Evolutionary conservation across 2,888 invertebrate species (phyloP).

Genomic region (Cybosia mesomella): DNA sequence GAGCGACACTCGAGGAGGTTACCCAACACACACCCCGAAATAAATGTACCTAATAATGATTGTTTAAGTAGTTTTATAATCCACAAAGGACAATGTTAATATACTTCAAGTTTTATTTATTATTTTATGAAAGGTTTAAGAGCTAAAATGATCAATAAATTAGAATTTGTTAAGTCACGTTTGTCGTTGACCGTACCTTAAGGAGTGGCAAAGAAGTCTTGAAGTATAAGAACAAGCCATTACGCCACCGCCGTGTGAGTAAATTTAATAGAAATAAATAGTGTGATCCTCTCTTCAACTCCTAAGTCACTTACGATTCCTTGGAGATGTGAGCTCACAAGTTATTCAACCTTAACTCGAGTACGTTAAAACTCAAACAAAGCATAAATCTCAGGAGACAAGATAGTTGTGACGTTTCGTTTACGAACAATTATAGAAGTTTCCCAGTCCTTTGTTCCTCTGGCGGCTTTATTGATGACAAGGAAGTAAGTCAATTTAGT

Average conservation of each 20-base stretch:
- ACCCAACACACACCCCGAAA: too few species aligned
- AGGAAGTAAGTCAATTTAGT: conserved; percentile 13
- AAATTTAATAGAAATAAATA: conserved; percentile 1
- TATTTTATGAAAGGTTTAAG: too few species aligned
- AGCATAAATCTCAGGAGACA: conserved; percentile 17
- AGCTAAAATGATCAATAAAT: too few species aligned
- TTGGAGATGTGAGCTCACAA: neutral
- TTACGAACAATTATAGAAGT: conserved; percentile 15
- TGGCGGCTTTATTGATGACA: conserved; percentile 8
- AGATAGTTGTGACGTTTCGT: conserved; percentile 8
- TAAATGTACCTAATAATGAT: too few species aligned
- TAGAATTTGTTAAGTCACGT: too few species aligned
- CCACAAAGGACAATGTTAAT: too few species aligned
- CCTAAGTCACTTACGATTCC: conserved; percentile 1
- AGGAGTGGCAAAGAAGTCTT: neutral
- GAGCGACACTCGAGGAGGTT: too few species aligned
- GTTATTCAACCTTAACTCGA: neutral
- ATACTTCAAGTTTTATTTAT: too few species aligned
- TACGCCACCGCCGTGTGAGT: neutral
- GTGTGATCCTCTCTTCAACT: neutral
- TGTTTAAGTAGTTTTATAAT: too few species aligned
- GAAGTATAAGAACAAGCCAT: neutral
- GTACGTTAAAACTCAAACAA: conserved; percentile 15
- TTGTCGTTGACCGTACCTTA: too few species aligned
- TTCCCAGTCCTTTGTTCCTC: neutral